phyloP scores from a whole-genome alignment of 2,888 invertebrate species.

The Melieria picta region DNA sequence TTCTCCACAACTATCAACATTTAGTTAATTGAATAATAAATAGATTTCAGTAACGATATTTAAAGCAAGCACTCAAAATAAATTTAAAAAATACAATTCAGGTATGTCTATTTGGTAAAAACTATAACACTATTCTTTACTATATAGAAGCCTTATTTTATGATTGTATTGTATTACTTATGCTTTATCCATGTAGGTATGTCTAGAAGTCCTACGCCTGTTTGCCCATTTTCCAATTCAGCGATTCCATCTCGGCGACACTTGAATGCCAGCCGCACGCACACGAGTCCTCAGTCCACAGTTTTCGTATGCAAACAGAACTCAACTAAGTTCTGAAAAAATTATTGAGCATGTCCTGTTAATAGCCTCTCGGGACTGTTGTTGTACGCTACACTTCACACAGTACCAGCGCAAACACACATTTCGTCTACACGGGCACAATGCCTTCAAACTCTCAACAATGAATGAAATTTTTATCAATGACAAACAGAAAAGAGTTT shows the following conservation, averaged over 20 bases:
- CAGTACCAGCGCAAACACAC: not conserved
- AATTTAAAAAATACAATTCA: too few species aligned
- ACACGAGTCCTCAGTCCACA: not conserved
- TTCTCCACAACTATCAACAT: too few species aligned
- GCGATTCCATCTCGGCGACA: too few species aligned
- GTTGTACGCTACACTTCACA: not conserved
- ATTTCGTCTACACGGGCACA: not conserved
- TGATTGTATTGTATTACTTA: too few species aligned
- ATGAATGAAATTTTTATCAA: constrained; percentile 8
- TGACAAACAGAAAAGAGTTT: constrained; percentile 16
- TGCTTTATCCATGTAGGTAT: too few species aligned
- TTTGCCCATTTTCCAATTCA: too few species aligned
- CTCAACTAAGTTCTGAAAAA: constrained; percentile 17
- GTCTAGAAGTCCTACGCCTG: too few species aligned
- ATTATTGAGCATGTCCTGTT: constrained; percentile 8
- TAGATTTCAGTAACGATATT: not conserved
- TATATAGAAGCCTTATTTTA: too few species aligned
- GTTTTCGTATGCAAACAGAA: constrained; percentile 28
- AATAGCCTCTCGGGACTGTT: constrained; percentile 31
- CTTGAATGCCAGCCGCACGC: too few species aligned
- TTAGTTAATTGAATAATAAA: not conserved
- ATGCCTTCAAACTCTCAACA: not conserved
- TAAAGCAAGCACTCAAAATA: not conserved
- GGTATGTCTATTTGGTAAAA: too few species aligned
- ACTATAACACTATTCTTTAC: too few species aligned